Evolutionary conservation across 2,888 invertebrate genomes (phyloP), one percentile per base, ranked within the genome.

Genomic region (Muschampia plurimacula): DNA sequence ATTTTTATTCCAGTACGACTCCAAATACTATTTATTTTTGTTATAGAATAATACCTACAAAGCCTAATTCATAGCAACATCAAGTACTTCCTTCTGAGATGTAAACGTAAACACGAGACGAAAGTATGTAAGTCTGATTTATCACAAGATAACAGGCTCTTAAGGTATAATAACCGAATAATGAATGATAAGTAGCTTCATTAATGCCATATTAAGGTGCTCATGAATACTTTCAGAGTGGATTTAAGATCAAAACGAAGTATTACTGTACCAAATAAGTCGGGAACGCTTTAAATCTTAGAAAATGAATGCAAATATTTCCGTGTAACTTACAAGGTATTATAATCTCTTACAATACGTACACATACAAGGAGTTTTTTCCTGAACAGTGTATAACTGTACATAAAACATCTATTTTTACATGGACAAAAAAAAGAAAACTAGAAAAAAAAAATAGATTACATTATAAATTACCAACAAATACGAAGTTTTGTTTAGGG

Each of bases 151-250:
- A 75, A 70, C 74, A 75, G 69, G 71, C 65, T 76, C 75, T 75
- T 76, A 76, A 73, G 68, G 71, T 74, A 69, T 78, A 77, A 79
- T 76, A 77, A 74, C 72, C 74, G 73, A 75, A 77, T 77, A 78
- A 78, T 77, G 76, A 76, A 78, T 76, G 74, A 68, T 63, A 76
- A 78, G 73, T 75, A 75, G 75, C 77, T 76, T 78, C 78, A 78
- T 80, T 78, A 78, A 77, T 75, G 73, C 69, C 74, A 74, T 76
- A 75, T 77, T 76, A 77, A 69, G 70, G 69, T 72, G 66, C 74
- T 65, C 65, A 69, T 69, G 73, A 73, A 68, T 73, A 72, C 64
- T 74, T 70, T 74, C 73, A 66, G 75, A 74, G 73, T 74, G 74
- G 72, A 75, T 73, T 69, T 67, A 69, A 74, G 72, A 74, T 74